These are phyloP conservation scores for Orius laevigatus DNA, from an alignment of 1,140 invertebrate genomes.

Conservation along the genomic window DNA sequence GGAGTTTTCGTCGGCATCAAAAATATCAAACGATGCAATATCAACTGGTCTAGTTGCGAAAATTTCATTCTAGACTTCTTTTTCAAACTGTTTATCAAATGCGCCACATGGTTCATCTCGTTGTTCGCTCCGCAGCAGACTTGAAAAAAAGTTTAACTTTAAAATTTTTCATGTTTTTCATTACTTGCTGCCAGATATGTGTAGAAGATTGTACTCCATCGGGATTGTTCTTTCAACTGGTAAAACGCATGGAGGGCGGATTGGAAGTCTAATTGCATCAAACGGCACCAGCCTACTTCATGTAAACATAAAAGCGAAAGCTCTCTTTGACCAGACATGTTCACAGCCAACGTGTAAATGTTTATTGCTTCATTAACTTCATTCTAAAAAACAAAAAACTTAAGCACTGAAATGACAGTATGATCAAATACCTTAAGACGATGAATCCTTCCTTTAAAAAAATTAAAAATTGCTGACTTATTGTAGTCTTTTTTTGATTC, in stretches of 20 bases:
- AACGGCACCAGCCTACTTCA: slow-evolving; percentile 54
- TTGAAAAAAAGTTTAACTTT: background rate
- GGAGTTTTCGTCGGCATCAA: slow-evolving; percentile 6
- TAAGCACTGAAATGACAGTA: background rate
- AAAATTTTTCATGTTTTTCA: slow-evolving; percentile 3
- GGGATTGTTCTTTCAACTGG: slow-evolving; percentile 40
- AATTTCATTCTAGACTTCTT: background rate
- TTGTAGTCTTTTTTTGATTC: slow-evolving; percentile 41
- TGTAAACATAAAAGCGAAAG: slow-evolving; percentile 49
- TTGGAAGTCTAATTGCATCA: slow-evolving; percentile 44
- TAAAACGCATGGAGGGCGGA: slow-evolving; percentile 38
- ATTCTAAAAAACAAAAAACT: slow-evolving; percentile 31
- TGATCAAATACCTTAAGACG: slow-evolving; percentile 38
- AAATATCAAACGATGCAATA: background rate
- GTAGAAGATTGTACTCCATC: slow-evolving; percentile 54
- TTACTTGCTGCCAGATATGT: slow-evolving; percentile 45
- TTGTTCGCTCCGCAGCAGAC: slow-evolving; percentile 5
- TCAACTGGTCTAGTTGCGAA: background rate
- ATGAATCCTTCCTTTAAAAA: slow-evolving; percentile 47
- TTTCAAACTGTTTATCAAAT: background rate
- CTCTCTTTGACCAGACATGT: slow-evolving; percentile 44
- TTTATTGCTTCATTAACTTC: slow-evolving; percentile 39
- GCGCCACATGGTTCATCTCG: background rate
- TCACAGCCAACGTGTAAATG: slow-evolving; percentile 40
- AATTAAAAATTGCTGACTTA: slow-evolving; percentile 50